Evolutionary conservation across 53 echinoderm and acorn worm genomes (phyloP), one percentile per base, ranked within the genome.

Genomic region (Antedon mediterranea): DNA sequence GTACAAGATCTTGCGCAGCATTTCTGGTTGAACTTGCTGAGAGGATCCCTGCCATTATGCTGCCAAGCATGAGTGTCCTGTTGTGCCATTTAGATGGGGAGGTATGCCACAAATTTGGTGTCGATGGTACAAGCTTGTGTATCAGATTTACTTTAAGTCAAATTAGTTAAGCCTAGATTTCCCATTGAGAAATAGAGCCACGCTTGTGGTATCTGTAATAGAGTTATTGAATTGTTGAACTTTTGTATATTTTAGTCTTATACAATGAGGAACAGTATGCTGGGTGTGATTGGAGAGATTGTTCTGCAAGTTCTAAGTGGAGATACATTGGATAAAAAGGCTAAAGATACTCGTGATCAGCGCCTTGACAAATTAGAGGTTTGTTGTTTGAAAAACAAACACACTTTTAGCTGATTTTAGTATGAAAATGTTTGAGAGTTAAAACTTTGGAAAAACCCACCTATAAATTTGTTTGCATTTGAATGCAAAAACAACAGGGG

Each of bases 281-380:
- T 98, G 30, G 88, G 90, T 15, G 98, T 92, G 0, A 80, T 93
- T 13, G 98, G 98, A 8, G 92, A 98, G 71, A 98, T 98, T 27
- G 84, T 98, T 6, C 71, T 90, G 43, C 86, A 88, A 43, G 90
- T 90, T 0, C 78, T 98, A 74, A 98, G 90, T 76, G 88, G 90
- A 31, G 98, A 93, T 32, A 85, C 81, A n/a, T 83, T 98, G 31
- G 90, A 88, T 74, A 90, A 88, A 44, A 92, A 92, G 32, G 85
- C 89, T 11, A 92, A 88, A 79, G 85, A 33, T 28, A 86, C 89
- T 30, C 79, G 98, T 71, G 98, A 98, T 75, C 90, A 98, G 71
- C 84, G 98, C 0, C 87, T 98, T 29, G 98, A 98, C 57, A 92
- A 89, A 71, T 78, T 98, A 32, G 98, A 98, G 98, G 98, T 98